Conservation (phyloP, 2,113 vertebrate species). For the zebrafish (Danio rerio) region DNA sequence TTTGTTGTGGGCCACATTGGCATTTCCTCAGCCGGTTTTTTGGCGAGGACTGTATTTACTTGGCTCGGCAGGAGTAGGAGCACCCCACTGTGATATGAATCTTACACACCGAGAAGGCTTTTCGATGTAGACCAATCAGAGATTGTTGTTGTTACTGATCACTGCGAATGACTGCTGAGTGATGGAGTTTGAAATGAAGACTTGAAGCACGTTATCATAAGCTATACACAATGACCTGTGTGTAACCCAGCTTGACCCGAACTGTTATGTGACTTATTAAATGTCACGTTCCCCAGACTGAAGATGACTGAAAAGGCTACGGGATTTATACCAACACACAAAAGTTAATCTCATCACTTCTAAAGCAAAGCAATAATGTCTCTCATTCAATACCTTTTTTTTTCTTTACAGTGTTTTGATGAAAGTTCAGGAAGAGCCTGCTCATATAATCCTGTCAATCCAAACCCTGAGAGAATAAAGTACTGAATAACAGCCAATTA, state of each 20-base stretch:
- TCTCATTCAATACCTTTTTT: background rate
- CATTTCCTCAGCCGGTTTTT: conserved; percentile 65
- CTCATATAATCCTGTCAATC: background rate
- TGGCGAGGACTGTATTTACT: conserved; percentile 59
- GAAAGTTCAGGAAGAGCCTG: conserved; percentile 23
- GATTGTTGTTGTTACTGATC: conserved; percentile 42
- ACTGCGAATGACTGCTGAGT: conserved; percentile 31
- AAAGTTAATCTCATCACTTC: background rate
- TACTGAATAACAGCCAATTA: background rate
- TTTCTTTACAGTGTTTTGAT: background rate
- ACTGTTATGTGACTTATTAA: conserved; percentile 20
- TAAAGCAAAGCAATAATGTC: background rate
- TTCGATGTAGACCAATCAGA: conserved; percentile 8
- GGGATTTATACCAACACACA: conserved; percentile 18
- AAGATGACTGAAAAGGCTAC: background rate
- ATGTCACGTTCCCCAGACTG: conserved; percentile 2
- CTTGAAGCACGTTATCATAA: conserved; percentile 11
- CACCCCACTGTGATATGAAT: conserved; percentile 46
- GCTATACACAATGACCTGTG: background rate
- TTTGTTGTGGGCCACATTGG: conserved; percentile 71
- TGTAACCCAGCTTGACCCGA: conserved; percentile 4
- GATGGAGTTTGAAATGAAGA: conserved; percentile 4
- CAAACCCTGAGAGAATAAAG: background rate
- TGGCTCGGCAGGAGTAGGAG: conserved; percentile 54
- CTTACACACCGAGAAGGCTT: conserved; percentile 43